Percentiles rank a stretch among this genome's conserved stretches.
phyloP scores from a whole-genome alignment of 2,888 invertebrate species.

The Drosophila infuscata region DNA sequence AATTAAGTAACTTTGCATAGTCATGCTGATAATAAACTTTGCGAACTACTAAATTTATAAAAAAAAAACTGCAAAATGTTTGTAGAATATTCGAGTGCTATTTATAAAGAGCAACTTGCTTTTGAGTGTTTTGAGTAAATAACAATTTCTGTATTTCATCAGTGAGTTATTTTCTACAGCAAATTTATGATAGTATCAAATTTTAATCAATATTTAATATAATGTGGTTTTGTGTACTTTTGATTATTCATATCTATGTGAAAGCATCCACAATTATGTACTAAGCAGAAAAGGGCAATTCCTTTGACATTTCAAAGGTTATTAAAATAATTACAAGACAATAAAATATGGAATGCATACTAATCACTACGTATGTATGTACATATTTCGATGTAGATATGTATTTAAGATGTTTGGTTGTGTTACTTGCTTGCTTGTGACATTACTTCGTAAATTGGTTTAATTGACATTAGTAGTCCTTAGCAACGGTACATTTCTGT shows the following conservation, averaged over 20 bases:
- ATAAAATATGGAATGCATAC: not conserved
- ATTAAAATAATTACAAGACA: conserved; percentile 25
- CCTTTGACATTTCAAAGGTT: not conserved
- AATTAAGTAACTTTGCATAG: conserved; percentile 39
- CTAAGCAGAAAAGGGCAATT: not conserved
- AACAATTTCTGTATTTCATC: conserved; percentile 17
- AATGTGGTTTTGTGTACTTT: not conserved
- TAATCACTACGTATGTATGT: not conserved
- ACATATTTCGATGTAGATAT: not conserved
- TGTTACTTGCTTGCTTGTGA: not conserved
- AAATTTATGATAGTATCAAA: not conserved
- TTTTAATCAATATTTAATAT: not conserved
- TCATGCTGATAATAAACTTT: conserved; percentile 64
- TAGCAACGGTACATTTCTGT: not conserved
- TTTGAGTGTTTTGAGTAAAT: not conserved
- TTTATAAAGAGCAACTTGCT: not conserved
- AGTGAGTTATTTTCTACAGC: not conserved
- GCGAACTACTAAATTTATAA: conserved; percentile 51
- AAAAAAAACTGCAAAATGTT: conserved; percentile 22
- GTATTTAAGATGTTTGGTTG: not conserved
- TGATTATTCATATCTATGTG: not conserved
- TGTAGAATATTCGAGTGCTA: conserved; percentile 36
- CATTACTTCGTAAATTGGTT: not conserved
- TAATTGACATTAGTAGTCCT: not conserved
- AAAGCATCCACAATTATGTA: not conserved